These are phyloP conservation scores for Tachina grossa DNA, from an alignment of 2,888 invertebrate species.

Conservation along the genomic window DNA sequence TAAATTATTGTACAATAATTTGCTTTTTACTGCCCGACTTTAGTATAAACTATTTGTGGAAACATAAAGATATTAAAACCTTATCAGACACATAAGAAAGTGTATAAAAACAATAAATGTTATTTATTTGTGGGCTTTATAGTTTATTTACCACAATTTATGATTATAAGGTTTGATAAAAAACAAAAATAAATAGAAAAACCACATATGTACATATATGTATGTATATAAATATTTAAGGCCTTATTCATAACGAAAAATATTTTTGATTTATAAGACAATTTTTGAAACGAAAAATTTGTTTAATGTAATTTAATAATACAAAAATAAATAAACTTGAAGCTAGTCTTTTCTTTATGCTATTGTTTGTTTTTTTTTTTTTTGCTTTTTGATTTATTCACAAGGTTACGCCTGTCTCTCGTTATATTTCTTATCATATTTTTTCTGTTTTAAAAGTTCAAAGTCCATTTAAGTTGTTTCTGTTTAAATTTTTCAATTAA, in stretches of 20 bases:
- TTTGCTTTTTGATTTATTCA: neutral
- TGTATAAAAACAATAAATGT: neutral
- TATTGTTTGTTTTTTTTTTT: neutral
- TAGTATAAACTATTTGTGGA: neutral
- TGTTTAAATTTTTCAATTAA: neutral
- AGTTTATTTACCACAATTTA: neutral
- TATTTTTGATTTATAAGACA: neutral
- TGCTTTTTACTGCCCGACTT: neutral
- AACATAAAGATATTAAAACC: constrained; percentile 22
- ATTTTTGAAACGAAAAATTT: neutral
- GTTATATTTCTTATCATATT: constrained; percentile 8
- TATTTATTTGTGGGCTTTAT: neutral
- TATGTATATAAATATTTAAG: neutral
- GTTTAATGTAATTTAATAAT: too few relatives aligned
- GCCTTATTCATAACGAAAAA: too few relatives aligned
- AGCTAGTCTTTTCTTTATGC: too few relatives aligned
- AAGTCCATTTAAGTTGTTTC: constrained; percentile 38
- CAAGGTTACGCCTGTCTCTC: neutral
- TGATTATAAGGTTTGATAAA: too few relatives aligned
- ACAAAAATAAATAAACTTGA: neutral
- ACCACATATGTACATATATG: neutral
- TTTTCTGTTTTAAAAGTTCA: constrained; percentile 22
- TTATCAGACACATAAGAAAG: neutral
- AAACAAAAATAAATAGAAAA: too few relatives aligned
- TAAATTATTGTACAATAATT: neutral